Evolutionary conservation across 1,140 invertebrate genomes (phyloP), one percentile per base, ranked within the genome.

Genomic region (Platyura marginata): DNA sequence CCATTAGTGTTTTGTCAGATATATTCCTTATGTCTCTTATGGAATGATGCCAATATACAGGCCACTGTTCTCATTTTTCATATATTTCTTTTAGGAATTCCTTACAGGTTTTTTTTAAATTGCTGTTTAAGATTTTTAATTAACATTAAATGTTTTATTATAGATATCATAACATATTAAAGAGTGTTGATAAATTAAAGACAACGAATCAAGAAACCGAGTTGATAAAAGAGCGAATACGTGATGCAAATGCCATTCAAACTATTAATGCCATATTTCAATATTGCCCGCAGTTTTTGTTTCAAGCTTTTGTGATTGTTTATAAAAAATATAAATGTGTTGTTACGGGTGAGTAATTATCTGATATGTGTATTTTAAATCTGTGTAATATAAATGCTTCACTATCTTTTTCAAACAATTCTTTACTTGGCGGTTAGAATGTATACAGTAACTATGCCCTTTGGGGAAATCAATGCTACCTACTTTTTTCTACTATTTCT

Each of bases 241-340:
- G 15, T 11, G 34, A 43, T 23, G 42, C 36, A 3, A 35, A 36
- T 22, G 15, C 16, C 22, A 11, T 43, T 5, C 33, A 43, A 37
- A 36, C 42, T 3, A 3, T 35, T 8, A 43, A 43, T 29, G 42
- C 42, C 15, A 37, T 35, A 11, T 43, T 43, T 15, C 42, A 43
- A 21, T 43, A 43, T 23, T 43, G 32, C 15, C 42, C 42, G 3
- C 42, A 43, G 19, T 43, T 43, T 35, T 9, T 37, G 5, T 37
- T 43, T 13, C 42, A 43, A 22, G 16, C 42, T 11, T 43, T 23
- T 25, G n/a, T 43, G 4, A 36, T 43, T n/a, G 21, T 43, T 22
- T 43, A 36, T 37, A 8, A 22, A 36, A 20, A 43, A 15, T 36
- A 43, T 19, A 43, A 43, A 22, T 43, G 19, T 18, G n/a, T 43